Base-by-base conservation (phyloP, 2,797 vertebrate species). In the Hippocampus kuda region DNA sequence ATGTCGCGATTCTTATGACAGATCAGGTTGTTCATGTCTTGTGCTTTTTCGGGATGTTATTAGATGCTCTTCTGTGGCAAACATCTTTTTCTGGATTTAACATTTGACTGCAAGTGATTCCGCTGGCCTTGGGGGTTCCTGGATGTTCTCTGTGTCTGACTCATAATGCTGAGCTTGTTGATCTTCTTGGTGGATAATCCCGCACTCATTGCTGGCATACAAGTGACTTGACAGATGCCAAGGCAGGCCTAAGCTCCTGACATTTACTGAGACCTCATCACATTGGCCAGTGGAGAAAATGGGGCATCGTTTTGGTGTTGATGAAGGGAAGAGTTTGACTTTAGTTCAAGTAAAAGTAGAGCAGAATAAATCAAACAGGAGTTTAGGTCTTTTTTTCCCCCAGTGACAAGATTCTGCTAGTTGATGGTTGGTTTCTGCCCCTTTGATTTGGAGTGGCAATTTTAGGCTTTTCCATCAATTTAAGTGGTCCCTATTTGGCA, bases 141-240 rank as follows among this genome's bases (percentile, higher is more conserved):
- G 57, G 57, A 18, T 49, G 41, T 38, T 64, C 34, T 64, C 27
- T 48, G 71, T 56, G 68, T 44, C 71, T 26, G 24, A 24, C 11
- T 7, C 65, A 61, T 66, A 41, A 18, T 59, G 54, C 68, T 72
- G 78, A 77, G 72, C 70, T 68, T 63, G 70, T 68, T 68, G 44
- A 72, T 78, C 66, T 71, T 73, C 38, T 70, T 38, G 63, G 46
- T n/a, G 77, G 79, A 77, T 84, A 79, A 83, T 80, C 79, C 54
- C 15, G 67, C 71, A 68, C 54, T 75, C 65, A 6, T 56, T 61
- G 74, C 67, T 63, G 66, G 66, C 53, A 56, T 56, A 4, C n/a
- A 26, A 24, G 53, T 56, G n/a, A 10, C 53, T 56, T 11, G 3
- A 48, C 46, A 69, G 20, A 46, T 68, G 20, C 53, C 24, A 49